Evolutionary conservation across 2,797 vertebrate species (phyloP), one percentile per base, ranked within the genome.

Genomic region (Gymnoscopelus braueri): DNA sequence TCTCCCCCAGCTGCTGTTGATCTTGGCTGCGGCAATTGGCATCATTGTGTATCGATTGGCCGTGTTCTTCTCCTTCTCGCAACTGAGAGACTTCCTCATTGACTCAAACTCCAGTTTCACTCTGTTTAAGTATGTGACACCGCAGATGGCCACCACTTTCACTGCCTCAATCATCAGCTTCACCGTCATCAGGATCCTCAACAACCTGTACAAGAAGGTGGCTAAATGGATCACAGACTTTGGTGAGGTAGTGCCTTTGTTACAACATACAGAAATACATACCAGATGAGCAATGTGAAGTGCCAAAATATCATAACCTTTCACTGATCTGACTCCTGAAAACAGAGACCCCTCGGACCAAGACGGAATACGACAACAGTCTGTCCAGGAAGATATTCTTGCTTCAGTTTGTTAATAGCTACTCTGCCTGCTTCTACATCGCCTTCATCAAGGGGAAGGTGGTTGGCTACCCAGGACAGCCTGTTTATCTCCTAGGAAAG

Each of bases 351-450:
- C 97, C 96, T 29, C 94, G 97, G 83, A 98, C 97, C 51, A 96
- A 93, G 90, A 96, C 95, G 0, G 96, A 98, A 60, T 98, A 98
- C 72, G 97, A 98, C 88, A 97, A 98, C 88, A 98, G 96, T 82
- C 78, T 98, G 67, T 98, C 97, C 15, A 91, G 96, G 87, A 98
- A 98, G 94, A 98, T 98, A 96, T 98, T 98, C 89, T 92, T 98
- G 65, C 97, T 98, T 87, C 97, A 98, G 76, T 98, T 98, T 50
- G 96, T 97, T 88, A 98, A 98, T 92, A 98, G 98, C 77, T 98
- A 98, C 83, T 98, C 97, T 29, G 98, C 96, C 0, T 98, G 96
- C 69, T 97, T 98, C 93, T 98, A 98, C 85, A 97, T 98, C 60
- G 97, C 97, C 3, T 98, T 98, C 62, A 95, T 93, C 61, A 98